These are phyloP conservation scores for Strigamia crassipes DNA, from an alignment of 2,888 invertebrate species.

Conservation along the genomic window DNA sequence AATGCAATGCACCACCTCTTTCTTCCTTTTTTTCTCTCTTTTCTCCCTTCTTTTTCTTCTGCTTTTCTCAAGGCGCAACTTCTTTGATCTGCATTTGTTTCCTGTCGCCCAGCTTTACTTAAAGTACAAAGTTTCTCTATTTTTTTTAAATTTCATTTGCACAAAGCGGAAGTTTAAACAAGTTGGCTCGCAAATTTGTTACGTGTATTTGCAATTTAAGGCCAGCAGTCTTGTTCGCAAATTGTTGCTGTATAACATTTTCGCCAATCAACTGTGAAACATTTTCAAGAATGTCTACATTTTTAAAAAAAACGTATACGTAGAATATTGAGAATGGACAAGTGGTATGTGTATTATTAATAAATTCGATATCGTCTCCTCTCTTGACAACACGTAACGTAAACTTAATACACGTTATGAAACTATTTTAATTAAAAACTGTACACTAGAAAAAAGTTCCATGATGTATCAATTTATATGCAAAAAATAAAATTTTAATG, in stretches of 20 bases:
- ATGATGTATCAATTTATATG: no score
- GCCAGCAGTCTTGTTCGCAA: not conserved
- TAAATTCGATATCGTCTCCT: not conserved
- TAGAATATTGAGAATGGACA: no score
- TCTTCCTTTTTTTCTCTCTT: not conserved
- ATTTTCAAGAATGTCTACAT: not conserved
- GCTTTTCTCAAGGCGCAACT: slow-evolving; percentile 19
- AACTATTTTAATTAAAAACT: no score
- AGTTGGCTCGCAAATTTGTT: not conserved
- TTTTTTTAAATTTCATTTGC: not conserved
- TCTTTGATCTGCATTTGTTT: slow-evolving; percentile 26
- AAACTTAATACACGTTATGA: no score
- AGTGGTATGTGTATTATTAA: not conserved
- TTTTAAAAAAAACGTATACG: no score
- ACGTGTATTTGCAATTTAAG: not conserved
- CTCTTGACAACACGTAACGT: no score
- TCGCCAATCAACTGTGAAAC: not conserved
- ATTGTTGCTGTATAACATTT: not conserved
- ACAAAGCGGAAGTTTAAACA: not conserved
- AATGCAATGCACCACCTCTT: slow-evolving; percentile 15
- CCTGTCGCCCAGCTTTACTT: not conserved
- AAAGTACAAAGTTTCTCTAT: slow-evolving; percentile 6
- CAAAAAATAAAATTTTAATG: no score
- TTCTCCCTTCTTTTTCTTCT: not conserved
- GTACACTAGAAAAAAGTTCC: no score